A percentile compares a stretch with the other conserved stretches of the same genome.
phyloP scores from a whole-genome alignment of 2,888 invertebrate species.

The Prosapia bicincta region DNA sequence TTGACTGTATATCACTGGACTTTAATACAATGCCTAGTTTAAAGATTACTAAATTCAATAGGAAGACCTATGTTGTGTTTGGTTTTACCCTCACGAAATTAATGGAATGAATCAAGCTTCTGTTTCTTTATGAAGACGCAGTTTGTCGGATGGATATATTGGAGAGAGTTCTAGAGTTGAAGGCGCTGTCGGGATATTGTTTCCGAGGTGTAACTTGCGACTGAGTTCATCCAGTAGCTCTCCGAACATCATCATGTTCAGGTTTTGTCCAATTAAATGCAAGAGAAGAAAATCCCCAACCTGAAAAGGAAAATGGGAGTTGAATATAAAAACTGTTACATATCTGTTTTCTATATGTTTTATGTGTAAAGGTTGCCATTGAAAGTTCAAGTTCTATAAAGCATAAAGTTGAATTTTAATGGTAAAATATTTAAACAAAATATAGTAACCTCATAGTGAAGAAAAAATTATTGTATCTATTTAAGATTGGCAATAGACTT shows the following conservation, averaged over 20 bases:
- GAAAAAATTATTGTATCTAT: too few relatives aligned
- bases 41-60: background rate
- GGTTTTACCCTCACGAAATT: background rate
- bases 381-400: too few relatives aligned
- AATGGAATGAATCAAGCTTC: conserved; percentile 60
- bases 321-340: too few relatives aligned
- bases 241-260: conserved; percentile 75
- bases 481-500: too few relatives aligned
- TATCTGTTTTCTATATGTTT: too few relatives aligned
- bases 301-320: too few relatives aligned
- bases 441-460: too few relatives aligned
- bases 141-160: conserved; percentile 61
- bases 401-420: too few relatives aligned
- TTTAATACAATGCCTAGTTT: background rate
- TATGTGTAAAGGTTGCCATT: too few relatives aligned
- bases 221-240: conserved; percentile 78
- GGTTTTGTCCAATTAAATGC: conserved; percentile 81
- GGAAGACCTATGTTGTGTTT: conserved; percentile 1
- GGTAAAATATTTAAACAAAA: too few relatives aligned
- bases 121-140: conserved; percentile 69
- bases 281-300: conserved; percentile 84
- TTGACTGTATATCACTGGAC: conserved; percentile 3
- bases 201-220: conserved; percentile 63
- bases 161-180: conserved; percentile 84
- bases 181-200: conserved; percentile 77